phyloP scores from a whole-genome alignment of 2,113 vertebrate genomes.

The Psammodynastes pulverulentus region DNA sequence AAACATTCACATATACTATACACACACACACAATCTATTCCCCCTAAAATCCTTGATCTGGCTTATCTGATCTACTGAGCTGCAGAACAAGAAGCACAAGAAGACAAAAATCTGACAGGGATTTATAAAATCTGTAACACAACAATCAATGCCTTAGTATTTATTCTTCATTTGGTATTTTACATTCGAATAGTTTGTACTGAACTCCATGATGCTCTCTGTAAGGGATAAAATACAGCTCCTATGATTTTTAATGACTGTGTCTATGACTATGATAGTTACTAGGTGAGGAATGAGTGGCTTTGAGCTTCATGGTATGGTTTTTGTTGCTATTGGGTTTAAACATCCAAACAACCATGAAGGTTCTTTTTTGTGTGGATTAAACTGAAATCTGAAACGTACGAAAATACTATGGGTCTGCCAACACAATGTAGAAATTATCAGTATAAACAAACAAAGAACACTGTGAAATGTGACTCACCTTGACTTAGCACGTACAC shows the following conservation, averaged over 20 bases:
- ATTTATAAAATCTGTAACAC: neutral
- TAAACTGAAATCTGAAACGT: neutral
- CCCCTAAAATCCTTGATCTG: neutral
- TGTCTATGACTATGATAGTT: neutral
- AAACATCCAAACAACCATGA: neutral
- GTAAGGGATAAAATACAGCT: neutral
- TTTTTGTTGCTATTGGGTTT: neutral
- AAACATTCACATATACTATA: no score
- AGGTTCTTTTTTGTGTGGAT: neutral
- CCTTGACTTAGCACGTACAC: neutral
- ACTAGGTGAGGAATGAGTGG: neutral
- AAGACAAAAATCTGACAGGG: neutral
- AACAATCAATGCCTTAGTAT: neutral
- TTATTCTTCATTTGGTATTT: neutral
- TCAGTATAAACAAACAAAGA: neutral
- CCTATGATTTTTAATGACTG: neutral
- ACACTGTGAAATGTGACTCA: neutral
- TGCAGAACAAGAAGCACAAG: neutral
- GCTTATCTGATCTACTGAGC: neutral
- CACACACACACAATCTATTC: neutral
- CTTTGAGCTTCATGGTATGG: neutral
- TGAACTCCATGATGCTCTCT: neutral
- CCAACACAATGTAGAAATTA: neutral
- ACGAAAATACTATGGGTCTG: neutral
- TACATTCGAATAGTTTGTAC: neutral